Evolutionary conservation across 92 coral and sea anemone species (phyloP).

Genomic region (Epizoanthus ramosus): DNA sequence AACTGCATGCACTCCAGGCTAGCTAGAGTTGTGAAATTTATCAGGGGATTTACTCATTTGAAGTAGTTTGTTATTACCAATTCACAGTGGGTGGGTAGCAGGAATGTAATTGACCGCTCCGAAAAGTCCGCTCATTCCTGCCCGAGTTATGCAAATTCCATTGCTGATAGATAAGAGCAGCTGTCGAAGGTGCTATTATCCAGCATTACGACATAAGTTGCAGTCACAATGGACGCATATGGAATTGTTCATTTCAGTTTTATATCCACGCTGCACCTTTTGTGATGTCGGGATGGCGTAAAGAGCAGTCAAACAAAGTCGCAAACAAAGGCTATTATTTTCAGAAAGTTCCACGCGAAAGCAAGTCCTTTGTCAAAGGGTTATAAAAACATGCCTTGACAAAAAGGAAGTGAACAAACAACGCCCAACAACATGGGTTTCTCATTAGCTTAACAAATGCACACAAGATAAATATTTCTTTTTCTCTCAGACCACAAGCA

Average conservation of each 20-base stretch:
- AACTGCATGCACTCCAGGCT: too few relatives aligned
- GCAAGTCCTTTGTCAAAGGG: constrained; percentile 18
- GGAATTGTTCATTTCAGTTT: constrained; percentile 22
- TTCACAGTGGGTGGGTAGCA: constrained; percentile 2
- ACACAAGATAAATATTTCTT: constrained; percentile 25
- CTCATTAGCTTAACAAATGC: constrained; percentile 33
- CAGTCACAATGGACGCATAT: constrained; percentile 15
- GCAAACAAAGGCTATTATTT: constrained; percentile 8
- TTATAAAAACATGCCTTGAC: constrained; percentile 14
- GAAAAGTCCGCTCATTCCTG: neutral
- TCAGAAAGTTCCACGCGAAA: neutral
- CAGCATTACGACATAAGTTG: constrained; percentile 15
- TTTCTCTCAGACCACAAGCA: constrained; percentile 20
- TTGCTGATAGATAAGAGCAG: constrained; percentile 19
- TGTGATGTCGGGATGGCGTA: constrained; percentile 2
- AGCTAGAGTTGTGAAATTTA: constrained; percentile 17
- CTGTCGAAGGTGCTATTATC: constrained; percentile 13
- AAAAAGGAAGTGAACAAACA: neutral
- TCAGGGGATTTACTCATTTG: constrained; percentile 27
- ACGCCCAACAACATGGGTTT: neutral
- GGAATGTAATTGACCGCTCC: neutral
- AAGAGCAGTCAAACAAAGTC: neutral
- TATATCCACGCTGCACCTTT: neutral
- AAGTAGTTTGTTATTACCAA: constrained; percentile 3
- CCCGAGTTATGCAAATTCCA: constrained; percentile 36